phyloP scores from a whole-genome alignment of 1,140 invertebrate species.

The Epicauta chinensis region DNA sequence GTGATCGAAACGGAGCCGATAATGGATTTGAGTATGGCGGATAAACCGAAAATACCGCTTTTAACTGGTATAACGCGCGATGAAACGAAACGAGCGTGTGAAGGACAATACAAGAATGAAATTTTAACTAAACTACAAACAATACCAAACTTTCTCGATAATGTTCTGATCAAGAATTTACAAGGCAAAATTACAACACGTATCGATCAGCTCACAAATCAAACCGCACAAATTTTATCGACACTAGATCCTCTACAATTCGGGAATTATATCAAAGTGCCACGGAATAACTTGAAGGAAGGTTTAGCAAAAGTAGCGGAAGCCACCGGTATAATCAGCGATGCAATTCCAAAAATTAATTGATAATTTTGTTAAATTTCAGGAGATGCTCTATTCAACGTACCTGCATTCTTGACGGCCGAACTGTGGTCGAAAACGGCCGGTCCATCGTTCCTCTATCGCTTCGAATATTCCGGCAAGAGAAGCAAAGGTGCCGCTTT shows the following conservation, averaged over 20 bases:
- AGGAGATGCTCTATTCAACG: constrained; percentile 65
- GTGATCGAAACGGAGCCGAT: constrained; percentile 52
- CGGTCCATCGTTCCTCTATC: constrained; percentile 59
- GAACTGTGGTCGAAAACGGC: constrained; percentile 53
- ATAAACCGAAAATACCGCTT: constrained; percentile 54
- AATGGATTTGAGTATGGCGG: constrained; percentile 48
- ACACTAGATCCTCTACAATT: constrained; percentile 31
- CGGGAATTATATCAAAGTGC: constrained; percentile 32
- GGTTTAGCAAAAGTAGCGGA: constrained; percentile 46
- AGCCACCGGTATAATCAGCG: constrained; percentile 41
- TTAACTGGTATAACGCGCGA: constrained; percentile 64
- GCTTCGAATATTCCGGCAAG: constrained; percentile 63
- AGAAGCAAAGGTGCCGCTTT: constrained; percentile 54
- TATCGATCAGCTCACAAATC: background rate
- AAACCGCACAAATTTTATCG: constrained; percentile 6
- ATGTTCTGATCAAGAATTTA: constrained; percentile 45
- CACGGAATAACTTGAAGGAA: constrained; percentile 37
- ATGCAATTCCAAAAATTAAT: too few species aligned
- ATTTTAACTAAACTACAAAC: constrained; percentile 44
- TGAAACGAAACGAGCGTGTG: constrained; percentile 57
- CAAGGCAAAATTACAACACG: constrained; percentile 18
- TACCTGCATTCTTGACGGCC: constrained; percentile 62
- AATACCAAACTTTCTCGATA: constrained; percentile 51
- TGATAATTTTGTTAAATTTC: constrained; percentile 15
- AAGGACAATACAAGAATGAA: constrained; percentile 47